Evolutionary conservation across 2,888 invertebrate genomes (phyloP).

Genomic region (Drosophila longiperda): DNA sequence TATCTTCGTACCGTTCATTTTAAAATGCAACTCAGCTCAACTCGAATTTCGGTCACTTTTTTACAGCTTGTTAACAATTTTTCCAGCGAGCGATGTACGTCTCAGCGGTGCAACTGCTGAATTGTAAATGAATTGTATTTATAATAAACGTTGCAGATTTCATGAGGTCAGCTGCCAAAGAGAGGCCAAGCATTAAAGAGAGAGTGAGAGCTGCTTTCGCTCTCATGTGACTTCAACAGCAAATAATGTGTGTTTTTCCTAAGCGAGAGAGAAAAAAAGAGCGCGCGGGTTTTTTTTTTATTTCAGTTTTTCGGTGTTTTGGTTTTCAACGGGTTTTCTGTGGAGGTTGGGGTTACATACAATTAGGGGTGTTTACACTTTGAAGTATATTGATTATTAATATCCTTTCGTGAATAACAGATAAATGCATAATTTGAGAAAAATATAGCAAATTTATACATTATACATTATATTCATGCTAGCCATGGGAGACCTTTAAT

Average conservation of each 20-base stretch:
- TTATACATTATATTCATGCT: neutral
- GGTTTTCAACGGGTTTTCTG: neutral
- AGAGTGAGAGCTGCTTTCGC: slow-evolving; percentile 18
- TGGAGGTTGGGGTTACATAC: neutral
- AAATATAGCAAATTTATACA: neutral
- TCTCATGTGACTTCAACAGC: slow-evolving; percentile 28
- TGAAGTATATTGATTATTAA: slow-evolving; percentile 40
- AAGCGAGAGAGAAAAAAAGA: slow-evolving; percentile 1
- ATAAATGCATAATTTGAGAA: neutral
- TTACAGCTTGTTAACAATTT: slow-evolving; percentile 2
- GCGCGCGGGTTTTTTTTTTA: neutral
- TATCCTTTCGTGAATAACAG: slow-evolving; percentile 19
- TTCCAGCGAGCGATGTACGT: slow-evolving; percentile 33
- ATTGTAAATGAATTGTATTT: slow-evolving; percentile 49
- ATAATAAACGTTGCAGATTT: slow-evolving; percentile 45
- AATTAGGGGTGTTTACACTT: slow-evolving; percentile 31
- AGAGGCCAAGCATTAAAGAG: slow-evolving; percentile 23
- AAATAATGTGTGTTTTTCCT: slow-evolving; percentile 6
- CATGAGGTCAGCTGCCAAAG: slow-evolving; percentile 26
- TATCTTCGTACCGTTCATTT: slow-evolving; percentile 20
- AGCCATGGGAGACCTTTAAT: neutral
- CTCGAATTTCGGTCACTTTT: slow-evolving; percentile 24
- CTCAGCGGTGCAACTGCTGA: slow-evolving; percentile 42
- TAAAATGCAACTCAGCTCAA: slow-evolving; percentile 30
- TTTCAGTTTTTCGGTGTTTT: neutral